These are phyloP conservation scores for Hirtodrosophila trivittata DNA, from an alignment of 2,888 invertebrate species.

Conservation along the genomic window DNA sequence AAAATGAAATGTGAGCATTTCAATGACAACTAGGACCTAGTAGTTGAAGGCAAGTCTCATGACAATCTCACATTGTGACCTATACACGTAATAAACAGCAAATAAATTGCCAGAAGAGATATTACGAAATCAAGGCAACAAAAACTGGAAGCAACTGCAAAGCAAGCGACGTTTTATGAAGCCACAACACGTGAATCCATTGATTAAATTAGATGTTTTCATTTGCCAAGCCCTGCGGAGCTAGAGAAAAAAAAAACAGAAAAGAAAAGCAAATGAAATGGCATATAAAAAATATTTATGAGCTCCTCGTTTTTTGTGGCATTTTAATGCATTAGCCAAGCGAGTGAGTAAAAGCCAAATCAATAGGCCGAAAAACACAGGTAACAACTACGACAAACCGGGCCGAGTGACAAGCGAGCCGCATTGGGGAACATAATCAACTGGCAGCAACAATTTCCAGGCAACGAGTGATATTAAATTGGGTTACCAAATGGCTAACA, in stretches of 20 bases:
- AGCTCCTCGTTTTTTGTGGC: conserved; percentile 50
- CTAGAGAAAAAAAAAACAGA: conserved; percentile 26
- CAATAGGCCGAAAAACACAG: conserved; percentile 55
- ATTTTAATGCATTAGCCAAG: conserved; percentile 50
- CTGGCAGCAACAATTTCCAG: conserved; percentile 52
- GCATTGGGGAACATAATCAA: conserved; percentile 67
- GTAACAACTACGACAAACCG: conserved; percentile 33
- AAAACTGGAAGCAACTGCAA: neutral
- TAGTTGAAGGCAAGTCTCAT: conserved; percentile 41
- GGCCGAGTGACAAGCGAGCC: conserved; percentile 61
- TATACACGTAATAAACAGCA: conserved; percentile 51
- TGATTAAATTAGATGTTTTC: conserved; percentile 75
- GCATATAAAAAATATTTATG: conserved; percentile 74
- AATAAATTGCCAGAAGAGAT: conserved; percentile 60
- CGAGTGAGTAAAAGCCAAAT: conserved; percentile 41
- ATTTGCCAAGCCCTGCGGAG: conserved; percentile 62
- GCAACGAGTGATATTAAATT: conserved; percentile 59
- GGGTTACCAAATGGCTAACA: conserved; percentile 62
- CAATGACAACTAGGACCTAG: conserved; percentile 13
- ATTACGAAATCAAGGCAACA: conserved; percentile 59
- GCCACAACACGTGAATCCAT: conserved; percentile 73
- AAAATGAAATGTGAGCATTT: conserved; percentile 2
- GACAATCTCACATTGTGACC: conserved; percentile 59
- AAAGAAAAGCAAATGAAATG: conserved; percentile 44
- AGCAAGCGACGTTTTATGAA: conserved; percentile 59